Base-by-base conservation (phyloP, 2,113 vertebrate genomes). In the Dromaius novaehollandiae region DNA sequence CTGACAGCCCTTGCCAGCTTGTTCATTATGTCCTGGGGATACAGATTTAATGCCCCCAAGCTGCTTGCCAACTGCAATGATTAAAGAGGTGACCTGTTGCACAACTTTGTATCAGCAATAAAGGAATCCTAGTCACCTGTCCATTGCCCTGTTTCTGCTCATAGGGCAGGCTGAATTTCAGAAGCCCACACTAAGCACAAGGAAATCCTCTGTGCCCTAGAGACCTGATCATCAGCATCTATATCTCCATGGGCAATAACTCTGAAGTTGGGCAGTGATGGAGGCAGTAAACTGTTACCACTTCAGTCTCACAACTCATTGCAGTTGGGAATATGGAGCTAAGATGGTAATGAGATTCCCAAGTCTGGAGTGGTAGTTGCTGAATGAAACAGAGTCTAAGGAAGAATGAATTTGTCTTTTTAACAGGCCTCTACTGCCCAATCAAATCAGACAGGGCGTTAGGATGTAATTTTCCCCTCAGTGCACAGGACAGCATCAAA, bases 191-290 rank as follows among this genome's bases (percentile, higher is more conserved):
- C 0, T 2, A 34, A 77, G n/a, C 21, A 11, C 66, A 48, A 53
- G 63, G 58, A 78, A 36, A 2, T 48, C 21, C 48, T 0, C 0
- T 16, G 22, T 90, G 30, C 51, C 84, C 16, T 51, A 40, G 34
- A 79, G 21, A 63, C 21, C 1, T 7, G 30, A 2, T 5, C 21
- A 55, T 36, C 26, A 58, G 30, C 73, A 56, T 71, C 48, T 75
- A 2, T 10, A 7, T 38, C 7, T 75, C 46, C 40, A 0, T 4
- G 4, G 34, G n/a, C 53, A 84, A 55, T 40, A 42, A 21, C 30
- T 58, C 66, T 51, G 46, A 30, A 93, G 12, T 68, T 55, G 42
- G 26, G 44, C 3, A 74, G 24, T 21, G 36, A 69, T 4, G 2
- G 48, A 82, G 28, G 63, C 53, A 65, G 16, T 68, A 73, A 81